Evolutionary conservation across 2,888 invertebrate genomes (phyloP).

Genomic region (Lithosia quadra): DNA sequence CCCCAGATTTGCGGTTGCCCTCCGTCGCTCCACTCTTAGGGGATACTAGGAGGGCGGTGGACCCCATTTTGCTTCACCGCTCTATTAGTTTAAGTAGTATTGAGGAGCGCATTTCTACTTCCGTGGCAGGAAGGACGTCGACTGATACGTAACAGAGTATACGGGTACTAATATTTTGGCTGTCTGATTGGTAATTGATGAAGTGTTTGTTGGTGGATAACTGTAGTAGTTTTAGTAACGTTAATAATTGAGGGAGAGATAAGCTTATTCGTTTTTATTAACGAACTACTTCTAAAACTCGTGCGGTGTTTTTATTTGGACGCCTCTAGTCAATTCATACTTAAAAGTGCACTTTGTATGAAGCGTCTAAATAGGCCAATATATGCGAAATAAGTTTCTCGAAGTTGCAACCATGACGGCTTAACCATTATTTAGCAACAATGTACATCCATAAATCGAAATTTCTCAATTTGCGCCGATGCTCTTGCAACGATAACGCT

Average conservation of each 20-base stretch:
- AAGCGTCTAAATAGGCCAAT: neutral
- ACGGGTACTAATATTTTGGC: constrained; percentile 24
- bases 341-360: neutral
- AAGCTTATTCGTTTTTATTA: constrained; percentile 4
- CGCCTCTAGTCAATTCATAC: neutral
- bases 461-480: constrained; percentile 11
- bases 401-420: neutral
- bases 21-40: constrained; percentile 29
- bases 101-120: constrained; percentile 31
- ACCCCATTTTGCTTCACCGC: constrained; percentile 27
- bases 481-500: constrained; percentile 13
- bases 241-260: constrained; percentile 10
- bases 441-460: neutral
- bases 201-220: constrained; percentile 34
- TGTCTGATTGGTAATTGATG: constrained; percentile 42
- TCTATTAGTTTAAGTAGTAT: constrained; percentile 41
- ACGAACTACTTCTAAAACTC: neutral
- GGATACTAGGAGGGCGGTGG: constrained; percentile 21
- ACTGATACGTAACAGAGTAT: constrained; percentile 22
- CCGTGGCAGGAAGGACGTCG: constrained; percentile 5
- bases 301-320: neutral
- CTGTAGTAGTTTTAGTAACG: neutral
- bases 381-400: neutral
- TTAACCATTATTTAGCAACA: neutral
- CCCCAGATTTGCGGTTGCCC: constrained; percentile 34